Evolutionary conservation across 2,797 vertebrate species (phyloP), one percentile per base, ranked within the genome.

Genomic region (Alectoris magna): DNA sequence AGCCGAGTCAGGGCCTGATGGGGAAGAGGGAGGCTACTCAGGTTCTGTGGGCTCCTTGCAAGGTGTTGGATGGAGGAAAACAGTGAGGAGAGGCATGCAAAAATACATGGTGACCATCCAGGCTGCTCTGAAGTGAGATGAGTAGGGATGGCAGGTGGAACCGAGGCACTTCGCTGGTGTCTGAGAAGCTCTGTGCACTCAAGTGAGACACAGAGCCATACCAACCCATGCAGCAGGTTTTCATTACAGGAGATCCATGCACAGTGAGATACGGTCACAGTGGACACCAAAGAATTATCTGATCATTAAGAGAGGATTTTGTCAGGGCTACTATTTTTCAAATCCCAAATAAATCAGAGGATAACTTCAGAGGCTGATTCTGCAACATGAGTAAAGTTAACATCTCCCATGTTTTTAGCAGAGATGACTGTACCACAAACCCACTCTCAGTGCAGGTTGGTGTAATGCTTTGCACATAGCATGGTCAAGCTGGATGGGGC

Each of bases 51-150:
- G 51, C 38, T 14, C 63, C n/a, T 56, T 63, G 38, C n/a, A 51
- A 74, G 38, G 18, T 43, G 26, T 23, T 27, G 60, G 13, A 31
- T 36, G 53, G 58, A 62, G 26, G 58, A 66, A 59, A 80, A 55
- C 4, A 31, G 19, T 24, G 36, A 60, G 59, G 27, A 62, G 46
- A 43, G 26, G 39, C 36, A 31, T 0, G 1, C 12, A 0, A 0
- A 59, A n/a, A 53, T 6, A 13, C 51, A 10, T 3, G 11, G n/a
- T 49, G 69, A 51, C 12, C 15, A 10, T 8, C 39, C 55, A 46
- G 49, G 11, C 31, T 26, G 2, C 36, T 6, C 36, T 14, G 5
- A 55, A 70, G 56, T 5, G 8, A 10, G 24, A 10, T 27, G 11
- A 70, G 43, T 29, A 27, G 49, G 46, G 49, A n/a, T 22, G 26